Percentiles rank a stretch among this genome's conserved stretches.
Conservation (phyloP, 2,797 vertebrate species). For the Enteromius paludinosus region DNA sequence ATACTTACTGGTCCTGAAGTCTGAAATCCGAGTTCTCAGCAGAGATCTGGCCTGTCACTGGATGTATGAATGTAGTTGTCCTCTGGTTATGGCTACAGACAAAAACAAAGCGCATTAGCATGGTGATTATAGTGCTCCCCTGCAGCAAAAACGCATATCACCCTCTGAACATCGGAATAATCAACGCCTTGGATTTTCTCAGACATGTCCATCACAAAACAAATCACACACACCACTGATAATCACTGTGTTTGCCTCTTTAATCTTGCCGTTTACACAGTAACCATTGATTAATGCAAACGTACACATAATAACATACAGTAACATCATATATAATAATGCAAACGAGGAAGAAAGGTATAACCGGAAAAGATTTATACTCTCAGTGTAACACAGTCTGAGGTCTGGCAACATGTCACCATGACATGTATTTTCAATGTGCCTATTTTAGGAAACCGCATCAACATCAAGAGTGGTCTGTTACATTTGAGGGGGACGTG, state of each 20-base stretch:
- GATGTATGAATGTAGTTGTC: constrained; percentile 88
- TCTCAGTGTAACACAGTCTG: not conserved
- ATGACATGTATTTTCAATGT: not conserved
- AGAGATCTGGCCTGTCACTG: constrained; percentile 89
- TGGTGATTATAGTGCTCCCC: constrained; percentile 3
- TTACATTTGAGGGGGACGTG: not conserved
- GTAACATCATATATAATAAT: not conserved
- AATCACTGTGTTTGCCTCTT: constrained; percentile 4
- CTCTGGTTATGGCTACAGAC: constrained; percentile 89
- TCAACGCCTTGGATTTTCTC: not conserved
- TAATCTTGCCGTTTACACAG: not conserved
- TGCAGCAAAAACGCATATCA: constrained; percentile 41
- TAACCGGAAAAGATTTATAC: not conserved
- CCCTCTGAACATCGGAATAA: constrained; percentile 11
- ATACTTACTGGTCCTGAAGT: constrained; percentile 91
- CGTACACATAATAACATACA: not conserved
- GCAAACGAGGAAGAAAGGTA: not conserved
- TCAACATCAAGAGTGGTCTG: constrained; percentile 18
- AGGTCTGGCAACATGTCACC: not conserved
- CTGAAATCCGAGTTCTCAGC: constrained; percentile 89
- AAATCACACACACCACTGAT: constrained; percentile 4
- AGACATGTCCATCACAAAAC: constrained; percentile 14
- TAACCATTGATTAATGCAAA: not conserved
- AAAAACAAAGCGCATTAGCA: constrained; percentile 54
- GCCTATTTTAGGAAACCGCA: constrained; percentile 29